A percentile compares a stretch with the other conserved stretches of the same genome.
These are phyloP conservation scores for Phoronis australis DNA, from an alignment of 2,888 invertebrate genomes.

Conservation along the genomic window DNA sequence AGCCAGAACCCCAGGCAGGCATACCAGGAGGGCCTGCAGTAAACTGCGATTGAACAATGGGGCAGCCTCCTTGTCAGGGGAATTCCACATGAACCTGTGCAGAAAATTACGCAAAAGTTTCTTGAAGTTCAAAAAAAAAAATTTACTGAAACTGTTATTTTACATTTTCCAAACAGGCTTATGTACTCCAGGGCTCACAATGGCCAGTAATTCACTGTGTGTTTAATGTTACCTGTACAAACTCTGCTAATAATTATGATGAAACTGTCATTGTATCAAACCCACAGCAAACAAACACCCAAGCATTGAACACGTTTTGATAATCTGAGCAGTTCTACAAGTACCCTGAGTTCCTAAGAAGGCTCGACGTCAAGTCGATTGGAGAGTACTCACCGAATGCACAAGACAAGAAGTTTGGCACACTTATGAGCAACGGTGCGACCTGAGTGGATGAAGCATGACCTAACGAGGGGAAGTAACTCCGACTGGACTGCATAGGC, in stretches of 20 bases:
- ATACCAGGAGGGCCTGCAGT: slow-evolving; percentile 64
- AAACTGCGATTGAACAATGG: slow-evolving; percentile 54
- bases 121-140: neutral
- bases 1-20: slow-evolving; percentile 67
- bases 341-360: no score
- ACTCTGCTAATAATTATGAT: neutral
- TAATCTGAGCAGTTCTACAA: no score
- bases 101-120: slow-evolving; percentile 2
- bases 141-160: neutral
- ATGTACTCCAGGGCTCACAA: neutral
- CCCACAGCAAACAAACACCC: neutral
- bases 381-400: slow-evolving; percentile 45
- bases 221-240: neutral
- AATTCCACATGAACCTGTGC: slow-evolving; percentile 38
- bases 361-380: no score
- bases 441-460: slow-evolving; percentile 47
- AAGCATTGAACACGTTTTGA: neutral
- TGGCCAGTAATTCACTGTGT: no score
- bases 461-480: slow-evolving; percentile 61
- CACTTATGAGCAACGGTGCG: slow-evolving; percentile 51
- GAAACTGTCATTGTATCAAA: neutral
- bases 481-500: no score
- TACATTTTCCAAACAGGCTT: neutral
- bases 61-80: slow-evolving; percentile 34
- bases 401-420: slow-evolving; percentile 42